phyloP scores from a whole-genome alignment of 1,140 invertebrate species.

The Anastrepha obliqua region DNA sequence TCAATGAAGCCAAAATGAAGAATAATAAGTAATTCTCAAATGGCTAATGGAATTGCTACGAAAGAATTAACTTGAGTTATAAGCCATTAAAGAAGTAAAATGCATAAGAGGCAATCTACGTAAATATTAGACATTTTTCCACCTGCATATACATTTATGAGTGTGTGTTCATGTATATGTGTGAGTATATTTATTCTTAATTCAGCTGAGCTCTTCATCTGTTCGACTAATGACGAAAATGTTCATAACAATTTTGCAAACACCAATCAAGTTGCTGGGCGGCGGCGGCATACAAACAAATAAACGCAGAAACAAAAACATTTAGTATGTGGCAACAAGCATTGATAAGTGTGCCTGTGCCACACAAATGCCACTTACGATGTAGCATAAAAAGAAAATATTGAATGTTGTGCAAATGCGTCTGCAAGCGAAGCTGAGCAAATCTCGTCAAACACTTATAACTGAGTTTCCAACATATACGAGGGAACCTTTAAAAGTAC shows the following conservation, averaged over 20 bases:
- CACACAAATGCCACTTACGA: background rate
- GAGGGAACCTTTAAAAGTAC: too few relatives aligned
- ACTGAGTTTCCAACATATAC: too few relatives aligned
- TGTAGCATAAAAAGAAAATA: background rate
- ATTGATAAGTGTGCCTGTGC: background rate
- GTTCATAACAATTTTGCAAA: slow-evolving; percentile 32
- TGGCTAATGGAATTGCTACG: background rate
- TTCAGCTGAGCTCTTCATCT: background rate
- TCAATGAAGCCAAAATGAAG: background rate
- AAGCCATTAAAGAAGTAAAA: too few relatives aligned
- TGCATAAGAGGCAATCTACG: background rate
- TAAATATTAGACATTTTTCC: slow-evolving; percentile 1
- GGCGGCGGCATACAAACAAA: background rate
- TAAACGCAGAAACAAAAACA: background rate
- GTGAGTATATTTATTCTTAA: background rate
- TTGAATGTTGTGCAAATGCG: background rate
- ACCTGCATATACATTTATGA: background rate
- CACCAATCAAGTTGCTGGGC: background rate
- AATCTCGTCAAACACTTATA: too few relatives aligned
- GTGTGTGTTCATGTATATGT: background rate
- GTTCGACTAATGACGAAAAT: slow-evolving; percentile 23
- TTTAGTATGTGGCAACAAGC: slow-evolving; percentile 29
- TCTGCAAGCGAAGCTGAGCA: background rate
- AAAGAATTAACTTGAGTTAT: background rate
- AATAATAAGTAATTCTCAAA: background rate